Conservation (phyloP, 2,113 vertebrate species). For the Microcebus ravelobensis region DNA sequence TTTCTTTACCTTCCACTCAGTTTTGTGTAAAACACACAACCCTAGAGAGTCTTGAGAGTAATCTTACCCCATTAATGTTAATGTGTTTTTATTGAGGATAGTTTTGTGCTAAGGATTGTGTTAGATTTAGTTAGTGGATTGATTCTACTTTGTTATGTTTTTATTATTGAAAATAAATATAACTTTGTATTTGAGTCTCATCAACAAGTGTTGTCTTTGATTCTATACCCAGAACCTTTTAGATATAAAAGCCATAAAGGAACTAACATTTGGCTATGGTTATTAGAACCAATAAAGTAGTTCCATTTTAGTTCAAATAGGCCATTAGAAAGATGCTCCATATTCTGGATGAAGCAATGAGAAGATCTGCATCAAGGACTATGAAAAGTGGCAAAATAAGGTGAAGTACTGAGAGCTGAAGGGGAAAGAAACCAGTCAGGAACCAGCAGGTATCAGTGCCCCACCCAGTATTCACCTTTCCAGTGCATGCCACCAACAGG, state of each 20-base stretch:
- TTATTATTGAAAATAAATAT: constrained; percentile 74
- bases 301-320: constrained; percentile 23
- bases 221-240: constrained; percentile 1
- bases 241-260: constrained; percentile 21
- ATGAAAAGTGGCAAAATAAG: background rate
- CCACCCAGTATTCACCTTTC: background rate
- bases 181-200: constrained; percentile 63
- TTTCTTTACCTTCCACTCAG: background rate
- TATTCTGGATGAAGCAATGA: background rate
- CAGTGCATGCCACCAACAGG: background rate
- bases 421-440: background rate
- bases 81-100: constrained; percentile 38
- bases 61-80: background rate
- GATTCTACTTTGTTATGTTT: constrained; percentile 57
- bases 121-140: constrained; percentile 41
- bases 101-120: constrained; percentile 52
- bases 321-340: background rate
- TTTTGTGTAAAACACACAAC: constrained; percentile 34
- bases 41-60: background rate
- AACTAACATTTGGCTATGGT: background rate
- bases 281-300: background rate
- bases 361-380: background rate
- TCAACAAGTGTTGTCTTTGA: constrained; percentile 52
- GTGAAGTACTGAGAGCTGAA: background rate
- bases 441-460: background rate